phyloP scores from a whole-genome alignment of 2,888 invertebrate genomes.

The Anoplius nigerrimus region DNA sequence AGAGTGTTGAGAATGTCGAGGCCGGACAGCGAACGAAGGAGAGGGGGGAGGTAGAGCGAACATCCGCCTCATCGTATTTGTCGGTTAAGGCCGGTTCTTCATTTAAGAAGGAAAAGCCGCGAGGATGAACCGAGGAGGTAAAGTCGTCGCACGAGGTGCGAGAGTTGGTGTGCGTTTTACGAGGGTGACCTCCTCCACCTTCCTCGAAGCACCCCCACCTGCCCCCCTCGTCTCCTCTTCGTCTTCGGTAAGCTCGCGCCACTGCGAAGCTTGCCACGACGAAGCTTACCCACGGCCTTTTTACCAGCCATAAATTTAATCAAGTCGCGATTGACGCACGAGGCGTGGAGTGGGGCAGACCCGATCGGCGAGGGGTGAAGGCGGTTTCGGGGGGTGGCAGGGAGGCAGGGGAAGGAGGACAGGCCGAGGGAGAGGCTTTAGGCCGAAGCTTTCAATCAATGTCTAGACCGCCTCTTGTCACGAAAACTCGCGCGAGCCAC shows the following conservation, averaged over 20 bases:
- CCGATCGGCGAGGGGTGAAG: slow-evolving; percentile 9
- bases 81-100: slow-evolving; percentile 46
- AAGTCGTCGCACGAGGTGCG: slow-evolving; percentile 18
- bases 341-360: slow-evolving; percentile 14
- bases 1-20: slow-evolving; percentile 24
- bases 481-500: slow-evolving; percentile 44
- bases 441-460: slow-evolving; percentile 66
- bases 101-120: slow-evolving; percentile 36
- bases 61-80: slow-evolving; percentile 9
- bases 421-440: slow-evolving; percentile 19
- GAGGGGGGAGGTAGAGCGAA: neutral
- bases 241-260: slow-evolving; percentile 19
- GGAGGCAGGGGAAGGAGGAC: slow-evolving; percentile 5
- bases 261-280: neutral
- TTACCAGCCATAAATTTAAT: slow-evolving; percentile 54
- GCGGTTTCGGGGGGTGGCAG: neutral
- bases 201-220: no score
- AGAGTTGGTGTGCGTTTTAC: slow-evolving; percentile 37
- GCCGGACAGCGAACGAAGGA: slow-evolving; percentile 27
- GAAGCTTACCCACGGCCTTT: slow-evolving; percentile 30
- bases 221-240: no score
- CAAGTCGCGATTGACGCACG: slow-evolving; percentile 57
- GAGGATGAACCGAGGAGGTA: slow-evolving; percentile 1
- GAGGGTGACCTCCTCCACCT: slow-evolving; percentile 16
- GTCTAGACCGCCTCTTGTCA: slow-evolving; percentile 64